These are phyloP conservation scores for Channa striata DNA, from an alignment of 2,797 vertebrate genomes.

Conservation along the genomic window DNA sequence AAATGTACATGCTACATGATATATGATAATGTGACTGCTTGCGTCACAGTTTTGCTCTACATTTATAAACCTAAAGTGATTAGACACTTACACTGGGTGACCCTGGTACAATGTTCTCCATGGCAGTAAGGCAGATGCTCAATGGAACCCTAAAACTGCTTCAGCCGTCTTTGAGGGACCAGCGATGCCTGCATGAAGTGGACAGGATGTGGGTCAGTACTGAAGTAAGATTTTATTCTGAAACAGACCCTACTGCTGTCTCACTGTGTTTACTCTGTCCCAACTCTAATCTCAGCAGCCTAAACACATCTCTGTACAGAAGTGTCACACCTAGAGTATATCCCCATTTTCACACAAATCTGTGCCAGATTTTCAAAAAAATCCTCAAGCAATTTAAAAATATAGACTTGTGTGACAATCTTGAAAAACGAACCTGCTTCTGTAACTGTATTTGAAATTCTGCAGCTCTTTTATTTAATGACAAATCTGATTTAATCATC, in stretches of 20 bases:
- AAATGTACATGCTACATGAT: no score
- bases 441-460: no score
- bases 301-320: slow-evolving; percentile 14
- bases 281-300: slow-evolving; percentile 12
- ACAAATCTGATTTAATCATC: no score
- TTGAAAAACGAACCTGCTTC: no score
- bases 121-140: not conserved
- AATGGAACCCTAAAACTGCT: slow-evolving; percentile 15
- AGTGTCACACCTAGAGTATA: slow-evolving; percentile 9
- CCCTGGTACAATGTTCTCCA: not conserved
- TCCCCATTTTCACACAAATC: not conserved
- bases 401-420: no score
- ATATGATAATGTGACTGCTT: not conserved
- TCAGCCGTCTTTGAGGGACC: slow-evolving; percentile 26
- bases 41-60: not conserved
- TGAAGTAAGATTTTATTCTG: slow-evolving; percentile 58
- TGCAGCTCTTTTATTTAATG: no score
- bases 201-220: slow-evolving; percentile 63
- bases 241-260: slow-evolving; percentile 43
- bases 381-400: no score
- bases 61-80: not conserved
- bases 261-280: slow-evolving; percentile 33
- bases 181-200: slow-evolving; percentile 17
- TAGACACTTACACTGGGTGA: not conserved
- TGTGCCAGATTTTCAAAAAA: no score